A percentile compares a stretch with the other conserved stretches of the same genome.
Evolutionary conservation across 2,113 vertebrate species (phyloP).

Genomic region (Chrysemys picta): DNA sequence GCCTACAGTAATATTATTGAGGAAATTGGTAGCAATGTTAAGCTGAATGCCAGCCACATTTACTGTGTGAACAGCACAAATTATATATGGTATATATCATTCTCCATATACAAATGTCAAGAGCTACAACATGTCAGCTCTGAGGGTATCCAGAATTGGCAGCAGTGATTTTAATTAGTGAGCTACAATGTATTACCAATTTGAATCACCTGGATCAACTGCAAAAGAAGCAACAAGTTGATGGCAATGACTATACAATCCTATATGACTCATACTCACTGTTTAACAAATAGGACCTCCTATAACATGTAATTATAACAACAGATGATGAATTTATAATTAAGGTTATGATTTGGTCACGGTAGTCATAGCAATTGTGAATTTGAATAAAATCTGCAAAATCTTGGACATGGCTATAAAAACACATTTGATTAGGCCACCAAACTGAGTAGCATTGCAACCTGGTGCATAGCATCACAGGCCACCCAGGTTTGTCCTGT

Average conservation of each 20-base stretch:
- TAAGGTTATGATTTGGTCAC: too few relatives aligned
- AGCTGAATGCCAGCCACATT: conserved; percentile 14
- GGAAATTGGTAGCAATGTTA: not conserved
- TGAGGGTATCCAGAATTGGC: not conserved
- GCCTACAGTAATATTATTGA: too few relatives aligned
- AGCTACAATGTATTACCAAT: conserved; percentile 31
- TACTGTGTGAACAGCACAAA: conserved; percentile 23
- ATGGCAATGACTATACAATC: not conserved
- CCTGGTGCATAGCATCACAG: too few relatives aligned
- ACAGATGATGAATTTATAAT: not conserved
- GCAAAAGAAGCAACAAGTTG: not conserved
- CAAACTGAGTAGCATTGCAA: not conserved
- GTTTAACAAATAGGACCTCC: not conserved
- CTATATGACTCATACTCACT: not conserved
- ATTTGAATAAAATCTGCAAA: too few relatives aligned
- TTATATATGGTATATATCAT: conserved; percentile 29
- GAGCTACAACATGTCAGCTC: conserved; percentile 29
- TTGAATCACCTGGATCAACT: not conserved
- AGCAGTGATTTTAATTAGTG: not conserved
- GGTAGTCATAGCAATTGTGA: too few relatives aligned
- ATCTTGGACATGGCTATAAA: not conserved
- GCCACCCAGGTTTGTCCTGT: too few relatives aligned
- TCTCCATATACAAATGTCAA: not conserved
- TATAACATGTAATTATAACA: not conserved
- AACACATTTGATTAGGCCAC: not conserved